Evolutionary conservation across 2,888 invertebrate genomes (phyloP).

Genomic region (Ormyrus thymus): DNA sequence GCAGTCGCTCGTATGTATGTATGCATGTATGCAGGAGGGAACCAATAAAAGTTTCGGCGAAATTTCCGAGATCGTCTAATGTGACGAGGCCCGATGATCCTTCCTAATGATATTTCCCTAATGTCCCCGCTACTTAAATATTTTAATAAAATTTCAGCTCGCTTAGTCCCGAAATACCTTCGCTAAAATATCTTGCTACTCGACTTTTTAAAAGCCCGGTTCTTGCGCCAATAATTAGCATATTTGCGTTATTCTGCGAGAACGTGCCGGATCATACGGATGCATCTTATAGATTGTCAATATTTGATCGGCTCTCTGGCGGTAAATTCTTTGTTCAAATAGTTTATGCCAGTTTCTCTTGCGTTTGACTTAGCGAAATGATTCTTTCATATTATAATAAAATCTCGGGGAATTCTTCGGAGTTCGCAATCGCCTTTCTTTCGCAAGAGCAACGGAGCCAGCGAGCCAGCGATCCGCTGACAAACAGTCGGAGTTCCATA

Average conservation of each 20-base stretch:
- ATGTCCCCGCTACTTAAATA: constrained; percentile 70
- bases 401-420: constrained; percentile 42
- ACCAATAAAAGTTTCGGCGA: constrained; percentile 25
- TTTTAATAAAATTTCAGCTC: constrained; percentile 67
- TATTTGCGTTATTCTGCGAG: no score
- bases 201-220: no score
- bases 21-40: not conserved
- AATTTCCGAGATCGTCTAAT: constrained; percentile 5
- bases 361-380: constrained; percentile 34
- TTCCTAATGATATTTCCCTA: constrained; percentile 67
- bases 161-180: constrained; percentile 58
- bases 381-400: constrained; percentile 42
- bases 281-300: constrained; percentile 10
- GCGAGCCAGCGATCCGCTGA: constrained; percentile 23
- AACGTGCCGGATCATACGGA: no score
- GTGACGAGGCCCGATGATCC: constrained; percentile 60
- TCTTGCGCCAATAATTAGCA: no score
- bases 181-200: constrained; percentile 38
- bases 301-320: constrained; percentile 12
- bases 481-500: constrained; percentile 44
- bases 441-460: constrained; percentile 5
- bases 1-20: not conserved
- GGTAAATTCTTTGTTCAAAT: constrained; percentile 20
- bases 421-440: constrained; percentile 31
- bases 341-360: constrained; percentile 11